phyloP scores from a whole-genome alignment of 1,140 invertebrate genomes.

The Lerema accius region DNA sequence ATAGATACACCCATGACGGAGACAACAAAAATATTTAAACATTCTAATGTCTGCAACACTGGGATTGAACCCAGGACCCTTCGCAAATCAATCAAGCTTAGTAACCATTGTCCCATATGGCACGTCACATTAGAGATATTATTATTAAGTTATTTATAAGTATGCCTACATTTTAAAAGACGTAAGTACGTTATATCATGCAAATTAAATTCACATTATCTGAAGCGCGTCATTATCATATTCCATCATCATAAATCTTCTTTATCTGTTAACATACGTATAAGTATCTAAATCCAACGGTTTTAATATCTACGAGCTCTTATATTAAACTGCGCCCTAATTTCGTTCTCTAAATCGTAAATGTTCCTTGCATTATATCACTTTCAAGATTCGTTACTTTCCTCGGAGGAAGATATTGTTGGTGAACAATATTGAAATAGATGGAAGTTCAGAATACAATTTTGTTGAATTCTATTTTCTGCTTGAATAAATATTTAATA shows the following conservation, averaged over 20 bases:
- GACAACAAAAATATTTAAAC: no score
- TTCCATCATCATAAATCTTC: neutral
- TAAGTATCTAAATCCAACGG: neutral
- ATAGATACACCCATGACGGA: no score
- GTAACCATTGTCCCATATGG: no score
- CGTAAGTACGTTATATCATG: neutral
- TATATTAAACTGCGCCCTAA: neutral
- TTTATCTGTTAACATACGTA: neutral
- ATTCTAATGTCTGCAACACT: no score
- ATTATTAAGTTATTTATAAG: neutral
- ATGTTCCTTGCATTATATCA: conserved; percentile 4
- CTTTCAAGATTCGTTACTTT: conserved; percentile 2
- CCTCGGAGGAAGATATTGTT: neutral
- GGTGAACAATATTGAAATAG: neutral
- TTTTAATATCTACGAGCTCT: neutral
- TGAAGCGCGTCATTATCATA: neutral
- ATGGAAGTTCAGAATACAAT: neutral
- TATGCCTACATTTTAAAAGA: neutral
- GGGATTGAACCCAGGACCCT: no score
- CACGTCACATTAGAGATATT: no score
- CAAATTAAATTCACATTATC: conserved; percentile 1
- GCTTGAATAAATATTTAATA: no score
- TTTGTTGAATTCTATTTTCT: neutral
- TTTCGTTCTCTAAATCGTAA: neutral
- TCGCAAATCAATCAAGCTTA: no score